Conservation (phyloP, 2,113 vertebrate species). For the Xerus inauris region DNA sequence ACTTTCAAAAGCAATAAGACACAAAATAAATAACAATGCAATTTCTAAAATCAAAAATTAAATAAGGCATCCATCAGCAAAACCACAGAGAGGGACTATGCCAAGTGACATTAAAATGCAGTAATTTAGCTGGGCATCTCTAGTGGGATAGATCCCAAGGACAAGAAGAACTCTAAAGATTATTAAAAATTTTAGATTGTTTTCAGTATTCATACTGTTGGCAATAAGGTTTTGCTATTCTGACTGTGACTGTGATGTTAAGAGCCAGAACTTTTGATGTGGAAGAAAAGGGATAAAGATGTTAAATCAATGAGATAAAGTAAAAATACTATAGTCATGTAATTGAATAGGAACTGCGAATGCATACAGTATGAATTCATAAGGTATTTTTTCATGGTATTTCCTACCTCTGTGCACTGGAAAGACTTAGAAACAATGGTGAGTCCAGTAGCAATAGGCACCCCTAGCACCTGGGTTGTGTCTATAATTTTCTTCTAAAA, state of each 20-base stretch:
- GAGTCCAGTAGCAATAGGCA: background rate
- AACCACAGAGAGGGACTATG: background rate
- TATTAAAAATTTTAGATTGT: background rate
- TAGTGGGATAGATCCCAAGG: background rate
- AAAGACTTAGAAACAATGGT: background rate
- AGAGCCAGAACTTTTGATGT: background rate
- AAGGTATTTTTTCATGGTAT: background rate
- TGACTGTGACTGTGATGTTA: background rate
- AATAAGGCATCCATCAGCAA: background rate
- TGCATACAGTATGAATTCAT: background rate
- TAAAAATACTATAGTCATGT: background rate
- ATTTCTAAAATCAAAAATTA: background rate
- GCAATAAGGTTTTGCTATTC: background rate
- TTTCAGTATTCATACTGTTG: background rate
- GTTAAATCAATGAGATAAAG: background rate
- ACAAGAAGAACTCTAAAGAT: background rate
- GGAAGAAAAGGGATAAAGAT: background rate
- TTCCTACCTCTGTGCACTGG: background rate
- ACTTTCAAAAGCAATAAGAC: background rate
- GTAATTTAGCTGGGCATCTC: background rate
- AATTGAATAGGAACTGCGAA: slow-evolving; percentile 7
- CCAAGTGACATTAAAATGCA: background rate
- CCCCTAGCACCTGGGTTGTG: background rate
- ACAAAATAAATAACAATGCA: background rate
- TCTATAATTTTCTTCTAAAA: background rate